phyloP scores from a whole-genome alignment of 1,140 invertebrate species.

The Lepidurus packardi region DNA sequence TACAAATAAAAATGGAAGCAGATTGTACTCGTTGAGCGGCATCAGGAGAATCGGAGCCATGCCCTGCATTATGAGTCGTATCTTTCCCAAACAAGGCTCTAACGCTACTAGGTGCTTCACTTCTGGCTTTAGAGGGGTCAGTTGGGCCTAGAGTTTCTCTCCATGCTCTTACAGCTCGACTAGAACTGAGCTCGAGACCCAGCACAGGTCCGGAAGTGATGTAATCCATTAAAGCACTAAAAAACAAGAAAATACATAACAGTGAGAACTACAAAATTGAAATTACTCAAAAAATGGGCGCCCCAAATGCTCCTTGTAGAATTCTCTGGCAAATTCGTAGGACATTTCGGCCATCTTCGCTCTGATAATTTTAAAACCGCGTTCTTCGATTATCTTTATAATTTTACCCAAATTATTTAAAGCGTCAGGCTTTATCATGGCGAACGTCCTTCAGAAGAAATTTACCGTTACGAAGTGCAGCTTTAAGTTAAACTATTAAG shows the following conservation, averaged over 20 bases:
- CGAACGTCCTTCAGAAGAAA: constrained; percentile 56
- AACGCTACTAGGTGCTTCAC: constrained; percentile 55
- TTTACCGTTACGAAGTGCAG: not conserved
- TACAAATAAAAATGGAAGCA: constrained; percentile 25
- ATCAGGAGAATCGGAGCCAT: constrained; percentile 57
- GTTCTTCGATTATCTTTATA: constrained; percentile 57
- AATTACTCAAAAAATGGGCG: constrained; percentile 58
- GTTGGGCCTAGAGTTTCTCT: constrained; percentile 57
- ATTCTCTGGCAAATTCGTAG: constrained; percentile 53
- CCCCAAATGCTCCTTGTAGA: constrained; percentile 54
- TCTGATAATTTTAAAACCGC: constrained; percentile 63
- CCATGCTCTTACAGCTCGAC: constrained; percentile 59
- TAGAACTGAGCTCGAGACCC: constrained; percentile 67
- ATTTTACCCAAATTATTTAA: constrained; percentile 67
- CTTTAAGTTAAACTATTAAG: constrained; percentile 8
- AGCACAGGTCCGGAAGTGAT: constrained; percentile 65
- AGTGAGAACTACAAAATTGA: constrained; percentile 27
- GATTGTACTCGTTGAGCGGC: constrained; percentile 50
- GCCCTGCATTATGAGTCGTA: constrained; percentile 60
- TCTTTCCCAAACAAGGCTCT: constrained; percentile 68
- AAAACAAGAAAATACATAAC: constrained; percentile 26
- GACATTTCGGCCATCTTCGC: constrained; percentile 63
- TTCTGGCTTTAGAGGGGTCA: constrained; percentile 58
- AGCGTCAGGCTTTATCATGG: constrained; percentile 65
- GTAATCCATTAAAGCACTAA: constrained; percentile 53